Conservation (phyloP, 2,888 invertebrate species). For the Melipona beecheii region DNA sequence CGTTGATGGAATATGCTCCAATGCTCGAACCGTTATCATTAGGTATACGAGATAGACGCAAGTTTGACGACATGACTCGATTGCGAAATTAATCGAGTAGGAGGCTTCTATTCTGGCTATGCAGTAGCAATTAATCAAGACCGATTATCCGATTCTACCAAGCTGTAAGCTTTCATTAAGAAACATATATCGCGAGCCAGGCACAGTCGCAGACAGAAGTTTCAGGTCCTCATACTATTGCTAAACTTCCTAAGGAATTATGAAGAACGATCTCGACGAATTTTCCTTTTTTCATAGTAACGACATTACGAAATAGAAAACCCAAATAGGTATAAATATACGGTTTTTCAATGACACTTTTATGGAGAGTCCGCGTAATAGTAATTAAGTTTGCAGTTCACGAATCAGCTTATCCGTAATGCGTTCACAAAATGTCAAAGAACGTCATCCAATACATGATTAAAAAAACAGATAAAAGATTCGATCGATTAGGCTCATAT, state of each 20-base stretch:
- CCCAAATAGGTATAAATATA: not conserved
- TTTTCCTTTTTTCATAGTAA: not conserved
- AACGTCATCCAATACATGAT: not conserved
- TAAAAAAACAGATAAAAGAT: not conserved
- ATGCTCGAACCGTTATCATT: not conserved
- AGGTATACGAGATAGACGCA: not conserved
- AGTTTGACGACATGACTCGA: slow-evolving; percentile 45
- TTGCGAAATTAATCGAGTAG: slow-evolving; percentile 36
- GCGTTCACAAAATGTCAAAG: not conserved
- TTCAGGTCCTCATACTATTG: not conserved
- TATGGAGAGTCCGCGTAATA: not conserved
- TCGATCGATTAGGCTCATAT: not conserved
- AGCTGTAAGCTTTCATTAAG: slow-evolving; percentile 7
- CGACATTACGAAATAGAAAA: not conserved
- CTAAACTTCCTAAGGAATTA: not conserved
- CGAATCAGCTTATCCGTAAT: not conserved
- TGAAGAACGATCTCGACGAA: not conserved
- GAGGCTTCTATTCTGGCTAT: slow-evolving; percentile 18
- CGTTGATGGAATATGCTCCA: not conserved
- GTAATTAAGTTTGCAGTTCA: not conserved
- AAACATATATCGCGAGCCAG: not conserved
- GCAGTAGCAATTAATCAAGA: slow-evolving; percentile 45
- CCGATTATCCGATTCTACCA: slow-evolving; percentile 50
- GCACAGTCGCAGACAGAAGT: not conserved
- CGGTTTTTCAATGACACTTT: slow-evolving; percentile 3